Percentiles rank a stretch among this genome's conserved stretches.
phyloP scores from a whole-genome alignment of 2,888 invertebrate species.

The Petrophora chlorosata region DNA sequence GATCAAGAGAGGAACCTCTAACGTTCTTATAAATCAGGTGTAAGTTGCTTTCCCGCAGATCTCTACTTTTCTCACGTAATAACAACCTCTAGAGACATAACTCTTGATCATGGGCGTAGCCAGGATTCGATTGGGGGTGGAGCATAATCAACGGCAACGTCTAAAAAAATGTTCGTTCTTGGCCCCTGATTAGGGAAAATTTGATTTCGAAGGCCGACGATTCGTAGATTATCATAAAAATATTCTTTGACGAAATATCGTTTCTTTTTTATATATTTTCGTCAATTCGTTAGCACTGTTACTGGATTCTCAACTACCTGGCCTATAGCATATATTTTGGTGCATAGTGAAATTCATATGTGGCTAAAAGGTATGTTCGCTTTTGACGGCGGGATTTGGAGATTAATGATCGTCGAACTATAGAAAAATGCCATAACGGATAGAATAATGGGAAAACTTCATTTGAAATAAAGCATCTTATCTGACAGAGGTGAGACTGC shows the following conservation, averaged over 20 bases:
- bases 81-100: conserved; percentile 41
- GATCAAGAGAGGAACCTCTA: conserved; percentile 49
- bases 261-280: no score
- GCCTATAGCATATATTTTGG: no score
- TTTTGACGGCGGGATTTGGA: conserved; percentile 3
- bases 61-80: conserved; percentile 56
- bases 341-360: conserved; percentile 33
- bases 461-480: conserved; percentile 9
- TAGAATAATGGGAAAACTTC: conserved; percentile 16
- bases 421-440: conserved; percentile 7
- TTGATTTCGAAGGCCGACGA: no score
- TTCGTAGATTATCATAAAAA: no score
- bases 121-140: not conserved
- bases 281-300: no score
- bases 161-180: no score
- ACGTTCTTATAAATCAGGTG: conserved; percentile 54
- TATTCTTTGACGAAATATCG: no score
- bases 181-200: no score
- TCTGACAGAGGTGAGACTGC: no score
- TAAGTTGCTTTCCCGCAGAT: conserved; percentile 53
- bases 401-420: conserved; percentile 16
- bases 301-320: no score
- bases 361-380: conserved; percentile 23
- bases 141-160: no score
- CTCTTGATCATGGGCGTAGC: conserved; percentile 8